These are phyloP conservation scores for Riparia riparia DNA, from an alignment of 2,113 vertebrate genomes.

Conservation along the genomic window DNA sequence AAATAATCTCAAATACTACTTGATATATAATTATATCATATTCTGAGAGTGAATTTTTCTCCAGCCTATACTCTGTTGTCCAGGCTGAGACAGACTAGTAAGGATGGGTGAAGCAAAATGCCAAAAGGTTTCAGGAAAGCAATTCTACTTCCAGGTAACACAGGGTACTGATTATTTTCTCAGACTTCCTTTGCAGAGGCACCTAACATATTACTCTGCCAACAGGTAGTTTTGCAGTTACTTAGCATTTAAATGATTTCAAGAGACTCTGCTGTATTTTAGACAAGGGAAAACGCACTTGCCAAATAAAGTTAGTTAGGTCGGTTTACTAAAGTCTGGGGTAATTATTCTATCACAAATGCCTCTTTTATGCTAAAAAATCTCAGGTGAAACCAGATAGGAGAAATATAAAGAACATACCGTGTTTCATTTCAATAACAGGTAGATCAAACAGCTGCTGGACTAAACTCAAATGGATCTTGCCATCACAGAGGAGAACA, in stretches of 20 bases:
- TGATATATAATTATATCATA: not conserved
- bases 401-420: slow-evolving; percentile 72
- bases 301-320: not conserved
- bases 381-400: not conserved
- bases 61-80: not conserved
- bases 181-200: not conserved
- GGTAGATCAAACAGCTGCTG: slow-evolving; percentile 85
- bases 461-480: slow-evolving; percentile 80
- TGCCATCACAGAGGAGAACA: slow-evolving; percentile 87
- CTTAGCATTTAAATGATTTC: slow-evolving; percentile 11
- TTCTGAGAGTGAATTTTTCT: not conserved
- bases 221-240: not conserved
- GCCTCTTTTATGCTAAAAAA: not conserved
- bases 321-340: not conserved
- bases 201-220: not conserved
- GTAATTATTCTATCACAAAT: not conserved
- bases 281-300: not conserved
- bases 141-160: not conserved
- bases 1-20: not conserved
- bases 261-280: not conserved
- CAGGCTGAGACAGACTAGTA: not conserved
- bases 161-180: not conserved
- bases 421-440: slow-evolving; percentile 87
- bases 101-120: not conserved
- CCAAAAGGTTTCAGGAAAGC: not conserved